phyloP scores from a whole-genome alignment of 2,888 invertebrate species.

The Ceratothoa steindachneri region DNA sequence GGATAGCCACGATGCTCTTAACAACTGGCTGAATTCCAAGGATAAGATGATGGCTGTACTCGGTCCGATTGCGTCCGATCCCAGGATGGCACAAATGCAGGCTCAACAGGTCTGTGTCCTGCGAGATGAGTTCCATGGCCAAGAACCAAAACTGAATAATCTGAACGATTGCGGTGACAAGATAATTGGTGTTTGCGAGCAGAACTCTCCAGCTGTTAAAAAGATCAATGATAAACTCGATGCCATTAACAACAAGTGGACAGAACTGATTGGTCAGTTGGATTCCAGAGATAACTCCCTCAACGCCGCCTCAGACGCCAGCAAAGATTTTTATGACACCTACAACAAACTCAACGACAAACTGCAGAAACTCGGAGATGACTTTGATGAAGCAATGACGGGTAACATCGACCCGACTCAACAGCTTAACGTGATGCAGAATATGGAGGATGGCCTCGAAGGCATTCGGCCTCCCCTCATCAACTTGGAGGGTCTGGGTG shows the following conservation, averaged over 20 bases:
- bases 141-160: slow-evolving; percentile 76
- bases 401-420: slow-evolving; percentile 72
- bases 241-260: slow-evolving; percentile 69
- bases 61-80: slow-evolving; percentile 93
- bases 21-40: slow-evolving; percentile 84
- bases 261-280: slow-evolving; percentile 70
- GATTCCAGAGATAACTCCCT: slow-evolving; percentile 83
- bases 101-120: slow-evolving; percentile 90
- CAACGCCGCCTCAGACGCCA: slow-evolving; percentile 86
- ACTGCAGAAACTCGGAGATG: slow-evolving; percentile 79
- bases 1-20: slow-evolving; percentile 77
- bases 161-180: slow-evolving; percentile 47
- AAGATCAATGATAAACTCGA: slow-evolving; percentile 68
- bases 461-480: slow-evolving; percentile 81
- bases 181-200: slow-evolving; percentile 36
- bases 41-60: slow-evolving; percentile 92
- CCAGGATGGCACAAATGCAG: slow-evolving; percentile 90
- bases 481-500: slow-evolving; percentile 85
- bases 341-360: slow-evolving; percentile 77
- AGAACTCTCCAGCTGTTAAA: slow-evolving; percentile 51
- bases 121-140: slow-evolving; percentile 88
- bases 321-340: slow-evolving; percentile 86
- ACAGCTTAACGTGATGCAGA: slow-evolving; percentile 77
- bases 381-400: slow-evolving; percentile 74
- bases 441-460: slow-evolving; percentile 79